Percentiles rank a stretch among this genome's conserved stretches.
Evolutionary conservation across 2,888 invertebrate species (phyloP).

Genomic region (Halocaridina rubra): DNA sequence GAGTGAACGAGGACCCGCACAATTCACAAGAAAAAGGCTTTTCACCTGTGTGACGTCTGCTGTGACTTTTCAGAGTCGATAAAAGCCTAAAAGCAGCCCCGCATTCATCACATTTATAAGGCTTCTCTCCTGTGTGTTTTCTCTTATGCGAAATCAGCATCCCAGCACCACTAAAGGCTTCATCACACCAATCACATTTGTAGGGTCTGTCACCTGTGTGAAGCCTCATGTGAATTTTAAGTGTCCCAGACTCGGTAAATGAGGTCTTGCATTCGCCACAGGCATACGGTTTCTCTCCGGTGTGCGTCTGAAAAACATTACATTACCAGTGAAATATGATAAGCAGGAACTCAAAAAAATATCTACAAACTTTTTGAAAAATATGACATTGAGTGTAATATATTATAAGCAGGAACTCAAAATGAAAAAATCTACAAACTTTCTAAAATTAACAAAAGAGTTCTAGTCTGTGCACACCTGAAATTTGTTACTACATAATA

Average conservation of each 20-base stretch:
- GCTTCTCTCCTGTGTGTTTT: conserved; percentile 54
- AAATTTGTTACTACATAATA: too few species aligned
- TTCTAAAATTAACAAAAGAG: not conserved
- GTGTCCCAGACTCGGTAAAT: conserved; percentile 46
- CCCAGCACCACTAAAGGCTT: conserved; percentile 46
- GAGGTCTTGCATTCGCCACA: conserved; percentile 41
- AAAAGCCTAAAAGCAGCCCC: conserved; percentile 38
- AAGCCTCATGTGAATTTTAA: conserved; percentile 43
- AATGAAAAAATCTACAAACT: too few species aligned
- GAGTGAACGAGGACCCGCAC: conserved; percentile 43
- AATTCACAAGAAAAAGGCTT: conserved; percentile 50
- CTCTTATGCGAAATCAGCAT: conserved; percentile 51
- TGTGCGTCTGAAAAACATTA: conserved; percentile 43
- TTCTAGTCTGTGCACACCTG: too few species aligned
- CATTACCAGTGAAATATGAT: too few species aligned
- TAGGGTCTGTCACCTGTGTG: conserved; percentile 53
- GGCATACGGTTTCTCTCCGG: conserved; percentile 41
- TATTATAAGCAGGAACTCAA: too few species aligned
- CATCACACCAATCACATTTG: conserved; percentile 40
- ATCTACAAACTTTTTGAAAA: too few species aligned
- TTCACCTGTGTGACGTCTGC: conserved; percentile 43
- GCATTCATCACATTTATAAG: conserved; percentile 45
- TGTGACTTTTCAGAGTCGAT: conserved; percentile 47
- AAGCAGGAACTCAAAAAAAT: too few species aligned
- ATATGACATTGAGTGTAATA: too few species aligned